Base-by-base conservation (phyloP, 2,797 vertebrate genomes). In the Ctenosaura bakeri region DNA sequence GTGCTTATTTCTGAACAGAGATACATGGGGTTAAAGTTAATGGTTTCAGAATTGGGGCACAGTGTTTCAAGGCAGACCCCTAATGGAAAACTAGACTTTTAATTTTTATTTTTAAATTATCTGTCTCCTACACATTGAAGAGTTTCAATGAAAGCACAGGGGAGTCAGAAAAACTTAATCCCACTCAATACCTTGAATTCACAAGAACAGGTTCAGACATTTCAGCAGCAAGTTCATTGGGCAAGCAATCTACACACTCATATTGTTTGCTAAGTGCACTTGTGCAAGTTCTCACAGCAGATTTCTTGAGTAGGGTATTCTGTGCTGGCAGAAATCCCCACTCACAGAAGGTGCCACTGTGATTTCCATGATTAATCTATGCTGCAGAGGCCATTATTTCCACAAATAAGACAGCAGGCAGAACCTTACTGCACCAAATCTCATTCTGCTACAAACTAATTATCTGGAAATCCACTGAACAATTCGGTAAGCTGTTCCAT, bases 61-160 rank as follows among this genome's bases (percentile, higher is more conserved):
- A 32, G 46, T 69, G 24, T 81, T 88, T 88, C 50, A 88, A 76
- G 2, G n/a, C 64, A 4, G n/a, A 14, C n/a, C 22, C 2, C 83
- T 93, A 7, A 92, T 24, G 22, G 62, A 0, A 64, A 38, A 71
- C 76, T 9, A 66, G 86, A 42, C 22, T 26, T 1, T 64, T 14
- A 16, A 18, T 92, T 4, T 59, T 84, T 88, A 83, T 79, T 94
- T 93, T 29, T 89, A 14, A 87, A 32, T 69, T 20, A 0, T 32
- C 46, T 74, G 3, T 16, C 24, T 86, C 3, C 69, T 59, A 64
- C 18, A 64, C 66, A 0, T 56, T 94, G 1, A 64, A 91, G 83
- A 92, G 86, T 64, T 56, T 71, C 1, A 50, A n/a, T 87, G 13
- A 76, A 85, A 79, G 50, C 2, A 62, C 6, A 0, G 7, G 86